Percentiles rank a stretch among this genome's conserved stretches.
Evolutionary conservation across 2,888 invertebrate genomes (phyloP).

Genomic region (Cheilosia grossa): DNA sequence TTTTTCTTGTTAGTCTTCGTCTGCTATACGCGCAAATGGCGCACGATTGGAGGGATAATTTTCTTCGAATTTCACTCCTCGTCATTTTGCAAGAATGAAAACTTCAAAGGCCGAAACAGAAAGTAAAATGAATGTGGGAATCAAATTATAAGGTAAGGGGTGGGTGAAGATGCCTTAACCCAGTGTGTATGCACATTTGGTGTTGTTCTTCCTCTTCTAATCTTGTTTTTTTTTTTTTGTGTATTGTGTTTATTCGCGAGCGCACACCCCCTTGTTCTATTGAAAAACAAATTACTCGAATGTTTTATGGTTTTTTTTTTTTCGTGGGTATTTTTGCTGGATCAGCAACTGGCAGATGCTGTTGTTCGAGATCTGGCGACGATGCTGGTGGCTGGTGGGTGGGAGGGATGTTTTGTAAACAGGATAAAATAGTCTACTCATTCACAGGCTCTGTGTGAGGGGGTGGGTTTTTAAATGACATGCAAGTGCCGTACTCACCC

Average conservation of each 20-base stretch:
- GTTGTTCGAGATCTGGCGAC: constrained; percentile 4
- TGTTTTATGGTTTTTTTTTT: constrained; percentile 23
- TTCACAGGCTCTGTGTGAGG: background rate
- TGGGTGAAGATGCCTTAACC: constrained; percentile 8
- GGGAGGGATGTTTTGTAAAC: constrained; percentile 61
- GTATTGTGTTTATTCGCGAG: constrained; percentile 61
- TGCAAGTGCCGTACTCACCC: constrained; percentile 24
- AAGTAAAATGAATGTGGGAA: constrained; percentile 26
- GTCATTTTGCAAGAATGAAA: constrained; percentile 47
- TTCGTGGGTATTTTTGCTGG: constrained; percentile 19
- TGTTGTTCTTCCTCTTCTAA: constrained; percentile 30
- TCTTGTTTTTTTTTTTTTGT: constrained; percentile 15
- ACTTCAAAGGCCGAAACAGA: constrained; percentile 59
- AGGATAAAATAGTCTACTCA: constrained; percentile 35
- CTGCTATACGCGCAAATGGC: constrained; percentile 1
- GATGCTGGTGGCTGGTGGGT: constrained; percentile 9
- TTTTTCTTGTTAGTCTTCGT: constrained; percentile 1
- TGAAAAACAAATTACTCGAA: constrained; percentile 42
- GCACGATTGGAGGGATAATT: constrained; percentile 16
- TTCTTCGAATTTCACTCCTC: constrained; percentile 50
- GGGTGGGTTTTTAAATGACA: constrained; percentile 57
- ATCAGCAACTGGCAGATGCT: constrained; percentile 73
- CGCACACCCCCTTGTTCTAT: constrained; percentile 63
- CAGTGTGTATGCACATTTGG: constrained; percentile 59
- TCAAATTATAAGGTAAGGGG: background rate